Percentiles rank a stretch among this genome's conserved stretches.
Evolutionary conservation across 2,888 invertebrate species (phyloP).

Genomic region (Cheilosia urbana): DNA sequence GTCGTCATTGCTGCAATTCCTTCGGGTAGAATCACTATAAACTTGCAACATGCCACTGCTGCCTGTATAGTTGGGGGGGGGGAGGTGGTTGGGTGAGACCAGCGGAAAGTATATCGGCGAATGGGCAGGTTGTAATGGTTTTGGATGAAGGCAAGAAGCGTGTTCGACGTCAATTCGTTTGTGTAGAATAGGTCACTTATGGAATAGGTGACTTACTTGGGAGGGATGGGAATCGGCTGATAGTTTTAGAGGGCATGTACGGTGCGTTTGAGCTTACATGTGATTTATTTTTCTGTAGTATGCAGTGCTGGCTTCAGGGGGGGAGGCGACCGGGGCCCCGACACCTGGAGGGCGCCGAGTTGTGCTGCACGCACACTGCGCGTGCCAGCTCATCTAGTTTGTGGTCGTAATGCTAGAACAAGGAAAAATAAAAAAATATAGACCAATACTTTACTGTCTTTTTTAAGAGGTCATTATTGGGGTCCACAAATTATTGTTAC

Average conservation of each 20-base stretch:
- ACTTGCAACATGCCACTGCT: conserved; percentile 47
- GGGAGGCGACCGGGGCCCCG: too few relatives aligned
- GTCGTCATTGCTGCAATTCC: conserved; percentile 60
- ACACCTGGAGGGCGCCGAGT: too few relatives aligned
- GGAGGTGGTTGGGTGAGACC: neutral
- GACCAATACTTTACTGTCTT: too few relatives aligned
- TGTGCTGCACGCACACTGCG: too few relatives aligned
- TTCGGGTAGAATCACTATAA: conserved; percentile 60
- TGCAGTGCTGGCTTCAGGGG: too few relatives aligned
- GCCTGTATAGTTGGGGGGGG: conserved; percentile 7
- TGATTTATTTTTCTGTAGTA: neutral
- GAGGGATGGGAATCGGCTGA: conserved; percentile 3
- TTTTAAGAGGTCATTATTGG: too few relatives aligned
- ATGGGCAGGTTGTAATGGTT: conserved; percentile 24
- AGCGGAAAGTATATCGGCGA: neutral
- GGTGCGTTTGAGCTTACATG: conserved; percentile 19
- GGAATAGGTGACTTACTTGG: conserved; percentile 21
- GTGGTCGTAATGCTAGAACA: too few relatives aligned
- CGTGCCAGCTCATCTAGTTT: too few relatives aligned
- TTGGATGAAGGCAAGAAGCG: conserved; percentile 59
- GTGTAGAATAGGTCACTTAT: conserved; percentile 18
- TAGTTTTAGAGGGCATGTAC: conserved; percentile 20
- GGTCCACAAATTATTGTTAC: too few relatives aligned
- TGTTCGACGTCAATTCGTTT: conserved; percentile 63
- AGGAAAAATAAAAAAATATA: too few relatives aligned